A percentile compares a stretch with the other conserved stretches of the same genome.
Conservation (phyloP, 2,888 invertebrate genomes). For the Eledona agricola region DNA sequence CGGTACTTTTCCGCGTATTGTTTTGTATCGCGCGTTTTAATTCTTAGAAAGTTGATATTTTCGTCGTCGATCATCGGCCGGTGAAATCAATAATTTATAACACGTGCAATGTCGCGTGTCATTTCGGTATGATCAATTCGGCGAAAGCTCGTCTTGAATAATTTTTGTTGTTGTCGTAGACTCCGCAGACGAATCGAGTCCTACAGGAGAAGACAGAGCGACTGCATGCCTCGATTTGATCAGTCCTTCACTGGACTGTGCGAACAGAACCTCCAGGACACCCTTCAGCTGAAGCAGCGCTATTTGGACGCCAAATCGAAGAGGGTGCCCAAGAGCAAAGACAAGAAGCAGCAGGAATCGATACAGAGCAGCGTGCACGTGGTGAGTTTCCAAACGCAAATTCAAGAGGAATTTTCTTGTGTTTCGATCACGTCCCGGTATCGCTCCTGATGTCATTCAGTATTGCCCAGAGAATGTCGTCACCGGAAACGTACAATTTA, state of each 20-base stretch:
- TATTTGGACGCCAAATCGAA: slow-evolving; percentile 92
- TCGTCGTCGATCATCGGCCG: not conserved
- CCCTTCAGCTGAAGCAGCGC: slow-evolving; percentile 85
- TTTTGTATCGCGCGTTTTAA: not conserved
- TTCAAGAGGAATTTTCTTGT: no score
- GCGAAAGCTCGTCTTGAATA: not conserved
- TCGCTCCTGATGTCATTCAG: slow-evolving; percentile 22
- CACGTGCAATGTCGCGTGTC: slow-evolving; percentile 2
- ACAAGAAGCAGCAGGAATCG: slow-evolving; percentile 68
- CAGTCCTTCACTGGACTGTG: slow-evolving; percentile 86
- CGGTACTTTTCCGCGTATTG: no score
- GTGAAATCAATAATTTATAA: slow-evolving; percentile 44
- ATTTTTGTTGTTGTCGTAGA: slow-evolving; percentile 62
- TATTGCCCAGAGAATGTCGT: slow-evolving; percentile 25
- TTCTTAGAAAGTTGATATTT: not conserved
- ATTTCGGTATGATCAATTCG: not conserved
- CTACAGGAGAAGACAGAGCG: slow-evolving; percentile 85
- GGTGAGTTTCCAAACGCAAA: slow-evolving; percentile 73
- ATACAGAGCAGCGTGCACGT: slow-evolving; percentile 68
- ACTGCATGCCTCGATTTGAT: slow-evolving; percentile 87
- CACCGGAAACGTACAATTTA: slow-evolving; percentile 34
- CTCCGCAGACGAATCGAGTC: slow-evolving; percentile 81
- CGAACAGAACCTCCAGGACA: slow-evolving; percentile 92
- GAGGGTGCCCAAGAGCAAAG: slow-evolving; percentile 85
- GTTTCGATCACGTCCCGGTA: no score